Conservation (phyloP, 2,113 vertebrate species). For the Notechis scutatus region DNA sequence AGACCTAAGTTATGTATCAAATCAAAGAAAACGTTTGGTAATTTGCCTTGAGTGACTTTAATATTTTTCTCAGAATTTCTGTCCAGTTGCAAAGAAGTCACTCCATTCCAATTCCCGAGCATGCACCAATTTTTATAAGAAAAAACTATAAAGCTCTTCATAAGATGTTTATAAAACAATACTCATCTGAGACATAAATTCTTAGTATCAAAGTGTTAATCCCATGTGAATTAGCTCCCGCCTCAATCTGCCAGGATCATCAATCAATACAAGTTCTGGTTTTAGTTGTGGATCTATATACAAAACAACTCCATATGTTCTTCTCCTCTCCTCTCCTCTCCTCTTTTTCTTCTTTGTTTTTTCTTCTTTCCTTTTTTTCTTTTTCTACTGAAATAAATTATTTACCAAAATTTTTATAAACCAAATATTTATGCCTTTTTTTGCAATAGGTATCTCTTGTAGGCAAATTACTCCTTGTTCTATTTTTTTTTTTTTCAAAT, state of each 20-base stretch:
- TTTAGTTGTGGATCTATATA: neutral
- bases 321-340: neutral
- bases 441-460: neutral
- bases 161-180: neutral
- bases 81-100: neutral
- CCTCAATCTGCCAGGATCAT: neutral
- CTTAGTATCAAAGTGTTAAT: neutral
- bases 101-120: neutral
- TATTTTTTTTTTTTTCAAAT: no score
- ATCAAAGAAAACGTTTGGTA: neutral
- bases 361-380: neutral
- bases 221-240: neutral
- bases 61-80: neutral
- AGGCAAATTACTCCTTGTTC: no score
- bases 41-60: neutral
- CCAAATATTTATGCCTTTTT: neutral
- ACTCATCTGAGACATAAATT: neutral
- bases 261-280: neutral
- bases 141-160: neutral
- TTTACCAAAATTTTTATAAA: neutral
- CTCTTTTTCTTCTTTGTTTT: neutral
- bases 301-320: neutral
- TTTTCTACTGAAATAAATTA: neutral
- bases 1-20: neutral
- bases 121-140: neutral